Evolutionary conservation across 2,797 vertebrate genomes (phyloP).

Genomic region (Knipowitschia caucasica): DNA sequence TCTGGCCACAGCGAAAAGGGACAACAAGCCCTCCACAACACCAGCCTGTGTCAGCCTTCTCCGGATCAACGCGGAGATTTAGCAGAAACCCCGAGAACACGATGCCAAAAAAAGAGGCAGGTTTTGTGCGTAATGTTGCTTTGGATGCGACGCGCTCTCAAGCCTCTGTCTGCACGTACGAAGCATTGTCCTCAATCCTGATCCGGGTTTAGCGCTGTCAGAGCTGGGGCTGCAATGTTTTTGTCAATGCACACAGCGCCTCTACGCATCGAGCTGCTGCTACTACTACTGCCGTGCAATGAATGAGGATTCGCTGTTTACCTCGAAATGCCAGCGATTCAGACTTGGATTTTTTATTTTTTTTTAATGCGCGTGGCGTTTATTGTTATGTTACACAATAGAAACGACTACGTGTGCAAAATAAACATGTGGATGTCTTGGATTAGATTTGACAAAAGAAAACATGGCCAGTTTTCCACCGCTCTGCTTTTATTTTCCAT

Average conservation of each 20-base stretch:
- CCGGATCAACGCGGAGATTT: background rate
- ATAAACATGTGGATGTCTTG: slow-evolving; percentile 10
- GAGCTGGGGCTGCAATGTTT: slow-evolving; percentile 55
- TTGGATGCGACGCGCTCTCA: slow-evolving; percentile 10
- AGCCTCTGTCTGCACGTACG: slow-evolving; percentile 36
- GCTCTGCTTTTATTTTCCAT: background rate
- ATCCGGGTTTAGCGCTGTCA: slow-evolving; percentile 41
- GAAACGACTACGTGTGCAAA: background rate
- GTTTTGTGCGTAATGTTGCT: slow-evolving; percentile 12
- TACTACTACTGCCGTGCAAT: slow-evolving; percentile 46
- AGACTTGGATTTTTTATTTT: background rate
- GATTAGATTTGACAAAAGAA: background rate
- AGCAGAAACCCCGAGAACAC: background rate
- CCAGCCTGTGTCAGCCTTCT: background rate
- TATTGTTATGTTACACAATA: slow-evolving; percentile 2
- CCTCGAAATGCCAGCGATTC: slow-evolving; percentile 1
- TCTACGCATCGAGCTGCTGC: slow-evolving; percentile 53
- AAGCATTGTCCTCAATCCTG: slow-evolving; percentile 59
- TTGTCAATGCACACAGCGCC: slow-evolving; percentile 57
- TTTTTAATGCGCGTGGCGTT: background rate
- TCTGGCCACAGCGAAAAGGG: background rate
- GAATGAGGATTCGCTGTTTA: slow-evolving; percentile 50
- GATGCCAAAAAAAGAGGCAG: background rate
- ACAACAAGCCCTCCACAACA: background rate
- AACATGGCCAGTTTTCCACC: slow-evolving; percentile 1